Conservation (phyloP, 2,888 invertebrate genomes). For the Eretmocerus hayati region DNA sequence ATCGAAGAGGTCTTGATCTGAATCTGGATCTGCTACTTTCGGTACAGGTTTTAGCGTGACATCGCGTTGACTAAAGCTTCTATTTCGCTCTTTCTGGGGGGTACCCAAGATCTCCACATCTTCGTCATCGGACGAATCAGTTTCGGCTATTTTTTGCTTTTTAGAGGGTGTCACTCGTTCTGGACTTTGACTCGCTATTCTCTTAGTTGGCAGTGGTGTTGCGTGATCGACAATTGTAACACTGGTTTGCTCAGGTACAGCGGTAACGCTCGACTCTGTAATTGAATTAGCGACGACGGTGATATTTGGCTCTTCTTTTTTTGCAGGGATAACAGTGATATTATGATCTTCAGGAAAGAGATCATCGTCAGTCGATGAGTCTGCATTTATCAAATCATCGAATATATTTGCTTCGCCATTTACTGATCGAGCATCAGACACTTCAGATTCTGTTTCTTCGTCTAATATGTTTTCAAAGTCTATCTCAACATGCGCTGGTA, state of each 20-base stretch:
- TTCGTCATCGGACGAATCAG: conserved; percentile 8
- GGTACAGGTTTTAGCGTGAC: neutral
- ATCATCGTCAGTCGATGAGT: conserved; percentile 1
- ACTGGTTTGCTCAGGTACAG: too few species aligned
- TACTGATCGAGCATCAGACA: conserved; percentile 2
- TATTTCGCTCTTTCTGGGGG: conserved; percentile 1
- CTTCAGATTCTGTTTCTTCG: conserved; percentile 28
- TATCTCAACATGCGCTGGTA: conserved; percentile 10
- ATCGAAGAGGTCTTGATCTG: conserved; percentile 11
- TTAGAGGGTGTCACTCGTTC: neutral
- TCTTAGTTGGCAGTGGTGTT: neutral
- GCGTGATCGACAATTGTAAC: too few species aligned
- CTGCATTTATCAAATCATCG: conserved; percentile 7
- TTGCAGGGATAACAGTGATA: neutral
- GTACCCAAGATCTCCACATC: conserved; percentile 1
- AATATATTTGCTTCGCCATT: conserved; percentile 6
- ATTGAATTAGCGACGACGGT: neutral
- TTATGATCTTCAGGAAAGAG: neutral
- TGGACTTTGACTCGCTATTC: conserved; percentile 8
- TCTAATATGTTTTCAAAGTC: conserved; percentile 33
- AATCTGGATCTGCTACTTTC: conserved; percentile 1
- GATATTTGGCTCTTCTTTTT: too few species aligned
- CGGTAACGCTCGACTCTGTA: neutral
- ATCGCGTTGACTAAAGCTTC: neutral
- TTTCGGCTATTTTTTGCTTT: conserved; percentile 1